Evolutionary conservation across 2,888 invertebrate species (phyloP), one percentile per base, ranked within the genome.

Genomic region (Platycheirus albimanus): DNA sequence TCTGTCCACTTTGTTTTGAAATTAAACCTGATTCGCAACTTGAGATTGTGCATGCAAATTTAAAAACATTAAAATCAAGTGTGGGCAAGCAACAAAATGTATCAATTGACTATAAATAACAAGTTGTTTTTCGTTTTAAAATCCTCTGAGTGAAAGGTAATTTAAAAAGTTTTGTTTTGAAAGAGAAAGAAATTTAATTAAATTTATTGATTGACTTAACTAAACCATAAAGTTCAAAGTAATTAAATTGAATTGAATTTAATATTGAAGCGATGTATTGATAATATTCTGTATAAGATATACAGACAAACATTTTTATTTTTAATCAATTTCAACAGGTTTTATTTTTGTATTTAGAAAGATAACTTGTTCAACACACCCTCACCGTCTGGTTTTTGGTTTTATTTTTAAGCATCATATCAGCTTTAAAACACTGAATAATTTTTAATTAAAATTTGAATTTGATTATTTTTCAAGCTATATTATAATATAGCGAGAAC

Each of bases 191-290:
- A 56, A 6, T 33, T 33, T 8, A 33, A 8, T 33, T 8, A 7
- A 33, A 33, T 33, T 4, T 33, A 33, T 33, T 33, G 30, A 8
- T 8, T 8, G 30, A 33, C 7, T 47, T 61, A 30, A 30, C 11
- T 17, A 33, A 33, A 47, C 4, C 11, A 33, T 19, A 63, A 63
- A 63, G 61, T 45, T 61, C 45, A 63, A 63, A 47, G 43, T 30
- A 30, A 43, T 30, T 28, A 45, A n/a, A 30, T 4, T 4, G 3
- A 3, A 24, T 24, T 24, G 24, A 33, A 8, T 33, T 33, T 33
- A 33, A 33, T 7, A 33, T 33, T 33, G 1, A 33, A 33, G 3
- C 3, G 3, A 24, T 6, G 24, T 24, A 8, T 33, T 8, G 30
- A 33, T 1, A 33, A 8, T 33, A 8, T 33, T 1, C n/a, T n/a